These are phyloP conservation scores for Athalia cordata DNA, from an alignment of 2,888 invertebrate species.

Conservation along the genomic window DNA sequence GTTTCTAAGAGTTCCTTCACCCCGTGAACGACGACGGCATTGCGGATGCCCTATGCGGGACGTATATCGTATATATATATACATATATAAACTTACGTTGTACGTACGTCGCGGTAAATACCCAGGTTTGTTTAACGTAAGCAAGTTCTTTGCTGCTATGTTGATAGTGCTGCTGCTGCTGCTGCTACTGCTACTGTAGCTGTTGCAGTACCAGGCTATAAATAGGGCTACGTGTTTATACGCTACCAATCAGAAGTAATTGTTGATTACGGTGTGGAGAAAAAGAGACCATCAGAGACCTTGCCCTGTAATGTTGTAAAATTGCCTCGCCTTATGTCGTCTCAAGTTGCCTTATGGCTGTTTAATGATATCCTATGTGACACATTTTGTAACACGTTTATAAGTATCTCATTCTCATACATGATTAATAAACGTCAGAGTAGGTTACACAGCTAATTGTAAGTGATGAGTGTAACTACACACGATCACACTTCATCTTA, in stretches of 20 bases:
- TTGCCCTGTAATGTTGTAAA: not conserved
- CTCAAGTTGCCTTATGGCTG: too few relatives aligned
- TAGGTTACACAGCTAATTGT: too few relatives aligned
- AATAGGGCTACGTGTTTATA: conserved; percentile 17
- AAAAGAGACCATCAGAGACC: not conserved
- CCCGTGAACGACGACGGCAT: not conserved
- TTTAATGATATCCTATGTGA: too few relatives aligned
- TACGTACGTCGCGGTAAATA: conserved; percentile 17
- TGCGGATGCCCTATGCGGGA: not conserved
- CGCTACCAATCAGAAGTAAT: conserved; percentile 29
- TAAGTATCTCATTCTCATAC: too few relatives aligned
- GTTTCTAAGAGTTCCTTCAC: conserved; percentile 28
- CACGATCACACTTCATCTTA: too few relatives aligned
- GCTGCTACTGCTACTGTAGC: too few relatives aligned
- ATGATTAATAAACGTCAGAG: too few relatives aligned
- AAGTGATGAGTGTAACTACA: too few relatives aligned
- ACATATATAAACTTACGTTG: not conserved
- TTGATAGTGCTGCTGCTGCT: too few relatives aligned
- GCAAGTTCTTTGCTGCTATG: conserved; percentile 8
- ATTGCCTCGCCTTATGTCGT: too few relatives aligned
- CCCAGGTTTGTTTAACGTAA: conserved; percentile 27
- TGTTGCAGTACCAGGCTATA: not conserved
- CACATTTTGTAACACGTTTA: too few relatives aligned
- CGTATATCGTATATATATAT: not conserved
- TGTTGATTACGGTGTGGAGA: conserved; percentile 5